These are phyloP conservation scores for Embiotoca jacksoni DNA, from an alignment of 2,113 vertebrate species.

Conservation along the genomic window DNA sequence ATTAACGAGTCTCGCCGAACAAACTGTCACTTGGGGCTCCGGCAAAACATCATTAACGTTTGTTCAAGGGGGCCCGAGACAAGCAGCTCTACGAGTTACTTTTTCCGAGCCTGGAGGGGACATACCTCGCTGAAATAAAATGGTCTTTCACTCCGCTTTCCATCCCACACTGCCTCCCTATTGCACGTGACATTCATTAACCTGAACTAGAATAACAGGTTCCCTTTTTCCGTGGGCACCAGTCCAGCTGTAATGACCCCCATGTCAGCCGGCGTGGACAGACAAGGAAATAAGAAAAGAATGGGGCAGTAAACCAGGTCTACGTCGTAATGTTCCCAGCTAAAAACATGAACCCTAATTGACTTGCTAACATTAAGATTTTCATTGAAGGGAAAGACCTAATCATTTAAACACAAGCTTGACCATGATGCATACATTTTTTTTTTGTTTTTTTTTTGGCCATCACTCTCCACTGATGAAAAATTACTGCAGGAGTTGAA, in stretches of 20 bases:
- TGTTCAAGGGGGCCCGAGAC: conserved; percentile 49
- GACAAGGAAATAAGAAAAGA: conserved; percentile 32
- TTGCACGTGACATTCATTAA: conserved; percentile 75
- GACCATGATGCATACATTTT: neutral
- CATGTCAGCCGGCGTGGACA: conserved; percentile 33
- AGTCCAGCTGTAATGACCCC: conserved; percentile 61
- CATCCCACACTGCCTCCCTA: conserved; percentile 36
- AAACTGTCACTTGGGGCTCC: conserved; percentile 70
- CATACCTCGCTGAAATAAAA: conserved; percentile 60
- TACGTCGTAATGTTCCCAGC: conserved; percentile 23
- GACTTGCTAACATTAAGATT: conserved; percentile 46
- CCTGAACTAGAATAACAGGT: conserved; percentile 63
- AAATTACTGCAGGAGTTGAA: conserved; percentile 38
- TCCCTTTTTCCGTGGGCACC: conserved; percentile 39
- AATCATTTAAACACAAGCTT: conserved; percentile 38
- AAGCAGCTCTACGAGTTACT: conserved; percentile 59
- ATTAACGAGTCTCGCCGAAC: conserved; percentile 63
- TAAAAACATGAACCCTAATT: conserved; percentile 53
- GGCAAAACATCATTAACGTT: conserved; percentile 73
- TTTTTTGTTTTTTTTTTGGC: conserved; percentile 22
- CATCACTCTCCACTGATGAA: conserved; percentile 26
- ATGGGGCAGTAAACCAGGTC: conserved; percentile 16
- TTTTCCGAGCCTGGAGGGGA: conserved; percentile 58
- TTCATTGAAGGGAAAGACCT: conserved; percentile 35
- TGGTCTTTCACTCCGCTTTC: conserved; percentile 49